Evolutionary conservation across 1,140 invertebrate species (phyloP).

Genomic region (Camponotus floridanus): DNA sequence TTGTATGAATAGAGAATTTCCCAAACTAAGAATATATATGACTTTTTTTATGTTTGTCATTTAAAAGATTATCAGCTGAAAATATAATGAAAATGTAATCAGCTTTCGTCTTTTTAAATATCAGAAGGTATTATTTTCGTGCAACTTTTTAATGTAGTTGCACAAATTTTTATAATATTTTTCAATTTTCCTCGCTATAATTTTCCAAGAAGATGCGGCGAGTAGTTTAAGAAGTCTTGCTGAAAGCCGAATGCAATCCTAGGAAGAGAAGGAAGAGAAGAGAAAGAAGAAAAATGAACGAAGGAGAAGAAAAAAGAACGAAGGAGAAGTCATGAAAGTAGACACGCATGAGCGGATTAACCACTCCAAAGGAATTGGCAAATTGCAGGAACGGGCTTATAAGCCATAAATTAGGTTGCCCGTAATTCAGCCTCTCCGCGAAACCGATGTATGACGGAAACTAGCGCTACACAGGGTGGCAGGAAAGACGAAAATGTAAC

Average conservation of each 20-base stretch:
- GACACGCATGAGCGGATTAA: constrained; percentile 53
- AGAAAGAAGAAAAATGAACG: not conserved
- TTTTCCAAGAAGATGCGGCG: not conserved
- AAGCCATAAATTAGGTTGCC: constrained; percentile 70
- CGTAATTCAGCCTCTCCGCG: constrained; percentile 40
- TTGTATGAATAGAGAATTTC: not conserved
- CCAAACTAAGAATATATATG: not conserved
- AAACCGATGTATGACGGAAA: constrained; percentile 13
- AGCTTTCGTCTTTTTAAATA: not conserved
- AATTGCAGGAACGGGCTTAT: constrained; percentile 70
- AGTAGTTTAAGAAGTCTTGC: constrained; percentile 5
- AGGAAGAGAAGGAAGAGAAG: not conserved
- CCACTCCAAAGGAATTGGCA: constrained; percentile 65
- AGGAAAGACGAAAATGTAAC: constrained; percentile 43
- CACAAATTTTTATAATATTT: constrained; percentile 9
- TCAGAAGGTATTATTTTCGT: not conserved
- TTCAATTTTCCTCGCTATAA: not conserved
- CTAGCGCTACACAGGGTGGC: not conserved
- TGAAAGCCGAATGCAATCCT: constrained; percentile 20
- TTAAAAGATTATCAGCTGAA: not conserved
- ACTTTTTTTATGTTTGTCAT: not conserved
- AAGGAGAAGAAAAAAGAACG: not conserved
- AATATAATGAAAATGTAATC: not conserved
- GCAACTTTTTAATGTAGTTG: constrained; percentile 4
- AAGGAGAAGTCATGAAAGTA: constrained; percentile 32